phyloP scores from a whole-genome alignment of 1,140 invertebrate genomes.

The Nephotettix cincticeps region DNA sequence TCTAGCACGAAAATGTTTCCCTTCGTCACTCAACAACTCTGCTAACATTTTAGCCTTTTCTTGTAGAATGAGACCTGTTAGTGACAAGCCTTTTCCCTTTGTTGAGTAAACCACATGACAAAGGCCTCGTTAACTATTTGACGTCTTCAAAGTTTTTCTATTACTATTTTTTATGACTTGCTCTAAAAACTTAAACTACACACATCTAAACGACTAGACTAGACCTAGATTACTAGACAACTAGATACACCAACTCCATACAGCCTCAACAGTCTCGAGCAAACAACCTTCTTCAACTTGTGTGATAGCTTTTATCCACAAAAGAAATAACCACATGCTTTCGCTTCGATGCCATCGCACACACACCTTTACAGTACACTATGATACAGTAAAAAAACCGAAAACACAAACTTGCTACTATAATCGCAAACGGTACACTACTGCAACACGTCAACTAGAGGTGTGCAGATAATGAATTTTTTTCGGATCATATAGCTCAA shows the following conservation, averaged over 20 bases:
- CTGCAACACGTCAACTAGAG: neutral
- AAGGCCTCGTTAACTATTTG: neutral
- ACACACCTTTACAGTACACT: too few relatives aligned
- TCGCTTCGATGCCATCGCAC: neutral
- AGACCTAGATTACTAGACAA: conserved; percentile 20
- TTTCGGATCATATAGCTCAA: neutral
- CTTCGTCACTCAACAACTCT: neutral
- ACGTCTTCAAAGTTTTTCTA: neutral
- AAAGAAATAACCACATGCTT: neutral
- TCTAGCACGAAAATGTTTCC: neutral
- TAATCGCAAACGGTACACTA: too few relatives aligned
- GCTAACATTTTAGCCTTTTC: conserved; percentile 13
- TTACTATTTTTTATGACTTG: neutral
- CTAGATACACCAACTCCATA: neutral
- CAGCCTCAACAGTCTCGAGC: neutral
- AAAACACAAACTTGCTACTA: too few relatives aligned
- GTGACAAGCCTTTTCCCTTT: neutral
- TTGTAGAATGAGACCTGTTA: conserved; percentile 10
- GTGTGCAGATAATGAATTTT: too few relatives aligned
- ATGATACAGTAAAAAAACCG: too few relatives aligned
- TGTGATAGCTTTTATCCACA: neutral
- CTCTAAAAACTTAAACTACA: conserved; percentile 14
- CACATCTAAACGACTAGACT: conserved; percentile 32
- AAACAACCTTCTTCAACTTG: neutral
- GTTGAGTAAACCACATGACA: conserved; percentile 15